A percentile compares a stretch with the other conserved stretches of the same genome.
phyloP scores from a whole-genome alignment of 2,888 invertebrate species.

The Colletes collaris region DNA sequence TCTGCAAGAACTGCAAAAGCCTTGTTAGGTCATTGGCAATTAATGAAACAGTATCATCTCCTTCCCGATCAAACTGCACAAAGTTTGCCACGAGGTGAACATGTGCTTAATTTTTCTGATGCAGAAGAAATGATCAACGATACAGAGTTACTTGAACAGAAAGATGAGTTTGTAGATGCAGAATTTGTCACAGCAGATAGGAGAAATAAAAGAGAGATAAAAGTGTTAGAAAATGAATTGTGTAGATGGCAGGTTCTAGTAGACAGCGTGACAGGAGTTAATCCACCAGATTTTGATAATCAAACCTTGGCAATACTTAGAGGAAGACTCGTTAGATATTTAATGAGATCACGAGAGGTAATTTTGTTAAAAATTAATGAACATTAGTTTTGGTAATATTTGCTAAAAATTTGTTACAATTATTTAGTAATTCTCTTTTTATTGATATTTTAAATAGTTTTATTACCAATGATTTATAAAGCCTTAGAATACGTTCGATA shows the following conservation, averaged over 20 bases:
- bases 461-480: background rate
- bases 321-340: slow-evolving; percentile 95
- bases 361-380: slow-evolving; percentile 44
- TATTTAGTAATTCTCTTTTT: background rate
- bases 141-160: slow-evolving; percentile 91
- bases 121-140: slow-evolving; percentile 95
- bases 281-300: slow-evolving; percentile 94
- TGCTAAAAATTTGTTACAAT: background rate
- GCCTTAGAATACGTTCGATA: background rate
- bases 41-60: slow-evolving; percentile 95
- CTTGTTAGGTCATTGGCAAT: slow-evolving; percentile 94
- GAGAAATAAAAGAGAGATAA: slow-evolving; percentile 92
- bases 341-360: slow-evolving; percentile 96
- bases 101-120: slow-evolving; percentile 92
- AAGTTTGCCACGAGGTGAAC: slow-evolving; percentile 86
- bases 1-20: slow-evolving; percentile 93
- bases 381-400: background rate
- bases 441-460: background rate
- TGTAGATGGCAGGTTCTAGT: slow-evolving; percentile 96
- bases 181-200: slow-evolving; percentile 91
- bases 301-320: slow-evolving; percentile 96
- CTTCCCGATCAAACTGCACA: slow-evolving; percentile 94
- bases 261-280: slow-evolving; percentile 93
- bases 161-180: slow-evolving; percentile 92
- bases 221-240: slow-evolving; percentile 94